Conservation (phyloP, 2,113 vertebrate genomes). For the Oceanodroma tethys region DNA sequence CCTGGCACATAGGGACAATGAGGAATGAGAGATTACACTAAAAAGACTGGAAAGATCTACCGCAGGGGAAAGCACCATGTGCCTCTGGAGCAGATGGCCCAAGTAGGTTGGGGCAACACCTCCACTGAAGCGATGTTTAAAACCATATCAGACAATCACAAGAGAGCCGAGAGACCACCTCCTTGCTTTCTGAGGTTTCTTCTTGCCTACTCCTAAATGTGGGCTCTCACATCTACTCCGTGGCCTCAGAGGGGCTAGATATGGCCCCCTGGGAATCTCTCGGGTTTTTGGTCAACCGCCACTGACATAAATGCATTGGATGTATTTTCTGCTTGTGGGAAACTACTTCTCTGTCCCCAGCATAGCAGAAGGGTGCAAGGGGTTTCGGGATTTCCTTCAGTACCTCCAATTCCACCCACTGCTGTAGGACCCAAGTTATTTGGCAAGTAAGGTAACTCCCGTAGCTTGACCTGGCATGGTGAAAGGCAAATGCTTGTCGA, state of each 20-base stretch:
- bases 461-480: background rate
- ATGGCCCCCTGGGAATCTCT: background rate
- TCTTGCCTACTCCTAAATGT: background rate
- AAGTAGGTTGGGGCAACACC: background rate
- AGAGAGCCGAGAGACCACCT: background rate
- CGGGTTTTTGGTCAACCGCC: background rate
- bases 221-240: background rate
- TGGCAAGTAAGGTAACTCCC: background rate
- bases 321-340: background rate
- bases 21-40: background rate
- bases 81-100: background rate
- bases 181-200: background rate
- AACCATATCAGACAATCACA: background rate
- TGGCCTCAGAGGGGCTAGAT: background rate
- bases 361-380: background rate
- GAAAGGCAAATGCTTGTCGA: accelerated
- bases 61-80: accelerated
- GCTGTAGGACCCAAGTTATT: background rate
- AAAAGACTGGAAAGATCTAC: background rate
- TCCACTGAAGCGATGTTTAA: background rate
- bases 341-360: background rate
- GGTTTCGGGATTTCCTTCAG: background rate
- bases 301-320: background rate
- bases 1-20: accelerated
- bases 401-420: background rate